These are phyloP conservation scores for Latheticus oryzae DNA, from an alignment of 2,888 invertebrate species.

Conservation along the genomic window DNA sequence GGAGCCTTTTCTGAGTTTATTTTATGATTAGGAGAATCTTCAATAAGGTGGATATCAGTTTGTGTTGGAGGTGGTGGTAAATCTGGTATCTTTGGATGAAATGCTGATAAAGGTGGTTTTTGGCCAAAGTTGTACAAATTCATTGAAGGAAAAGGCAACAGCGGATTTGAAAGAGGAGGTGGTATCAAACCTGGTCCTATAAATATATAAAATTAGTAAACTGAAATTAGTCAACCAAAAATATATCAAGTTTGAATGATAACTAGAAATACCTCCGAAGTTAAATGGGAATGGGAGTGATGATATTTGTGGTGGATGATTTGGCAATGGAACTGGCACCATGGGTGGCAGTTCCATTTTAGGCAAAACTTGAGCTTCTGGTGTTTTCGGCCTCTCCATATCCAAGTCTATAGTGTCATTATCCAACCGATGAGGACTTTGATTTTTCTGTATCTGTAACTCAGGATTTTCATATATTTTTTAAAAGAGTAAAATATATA, in stretches of 20 bases:
- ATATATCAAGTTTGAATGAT: too few species aligned
- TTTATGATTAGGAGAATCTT: constrained; percentile 16
- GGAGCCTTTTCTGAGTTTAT: constrained; percentile 28
- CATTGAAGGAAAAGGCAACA: constrained; percentile 64
- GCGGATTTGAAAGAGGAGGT: constrained; percentile 69
- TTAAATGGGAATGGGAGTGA: constrained; percentile 68
- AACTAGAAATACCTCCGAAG: constrained; percentile 62
- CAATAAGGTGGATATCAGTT: constrained; percentile 10
- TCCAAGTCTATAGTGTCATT: constrained; percentile 54
- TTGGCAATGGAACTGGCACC: constrained; percentile 30
- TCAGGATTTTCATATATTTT: too few species aligned
- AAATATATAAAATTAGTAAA: neutral
- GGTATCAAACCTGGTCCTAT: constrained; percentile 74
- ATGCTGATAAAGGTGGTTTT: constrained; percentile 65
- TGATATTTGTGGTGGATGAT: constrained; percentile 46
- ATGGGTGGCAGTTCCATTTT: constrained; percentile 43
- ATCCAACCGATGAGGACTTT: constrained; percentile 51
- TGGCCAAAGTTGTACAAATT: constrained; percentile 69
- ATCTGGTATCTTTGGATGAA: constrained; percentile 51
- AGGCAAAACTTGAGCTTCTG: constrained; percentile 56
- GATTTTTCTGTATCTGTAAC: constrained; percentile 47
- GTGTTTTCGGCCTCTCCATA: constrained; percentile 63
- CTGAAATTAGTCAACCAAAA: neutral
- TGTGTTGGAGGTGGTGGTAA: constrained; percentile 31
- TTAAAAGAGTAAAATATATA: too few species aligned